Evolutionary conservation across 2,113 vertebrate genomes (phyloP).

Genomic region (Illadopsis cleaveri): DNA sequence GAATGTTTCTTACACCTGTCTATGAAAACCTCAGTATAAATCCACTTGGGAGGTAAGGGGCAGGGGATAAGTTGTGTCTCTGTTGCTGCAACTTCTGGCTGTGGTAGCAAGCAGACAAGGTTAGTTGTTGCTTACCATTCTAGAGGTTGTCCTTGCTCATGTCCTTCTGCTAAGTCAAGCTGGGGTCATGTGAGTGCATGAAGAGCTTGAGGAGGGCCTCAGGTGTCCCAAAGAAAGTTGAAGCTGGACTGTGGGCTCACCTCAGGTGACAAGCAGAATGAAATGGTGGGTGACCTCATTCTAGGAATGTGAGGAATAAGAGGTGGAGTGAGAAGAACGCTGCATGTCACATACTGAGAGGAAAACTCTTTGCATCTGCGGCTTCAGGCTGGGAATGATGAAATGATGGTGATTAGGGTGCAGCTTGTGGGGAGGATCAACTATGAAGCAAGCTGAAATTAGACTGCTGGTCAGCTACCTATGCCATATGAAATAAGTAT

Average conservation of each 20-base stretch:
- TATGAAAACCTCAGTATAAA: background rate
- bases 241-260: background rate
- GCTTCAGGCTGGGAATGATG: background rate
- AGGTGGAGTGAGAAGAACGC: background rate
- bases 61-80: background rate
- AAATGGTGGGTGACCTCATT: background rate
- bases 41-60: background rate
- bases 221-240: background rate
- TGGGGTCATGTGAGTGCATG: background rate
- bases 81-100: background rate
- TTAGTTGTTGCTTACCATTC: background rate
- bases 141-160: background rate
- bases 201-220: background rate
- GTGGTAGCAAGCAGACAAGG: background rate
- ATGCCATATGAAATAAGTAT: background rate
- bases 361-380: background rate
- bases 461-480: background rate
- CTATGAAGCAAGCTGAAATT: background rate
- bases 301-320: background rate
- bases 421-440: background rate
- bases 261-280: fast-evolving
- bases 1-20: background rate
- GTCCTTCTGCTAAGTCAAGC: background rate
- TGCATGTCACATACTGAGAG: background rate
- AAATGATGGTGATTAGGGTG: background rate